Evolutionary conservation across 2,888 invertebrate genomes (phyloP).

Genomic region (Salpingus planirostris): DNA sequence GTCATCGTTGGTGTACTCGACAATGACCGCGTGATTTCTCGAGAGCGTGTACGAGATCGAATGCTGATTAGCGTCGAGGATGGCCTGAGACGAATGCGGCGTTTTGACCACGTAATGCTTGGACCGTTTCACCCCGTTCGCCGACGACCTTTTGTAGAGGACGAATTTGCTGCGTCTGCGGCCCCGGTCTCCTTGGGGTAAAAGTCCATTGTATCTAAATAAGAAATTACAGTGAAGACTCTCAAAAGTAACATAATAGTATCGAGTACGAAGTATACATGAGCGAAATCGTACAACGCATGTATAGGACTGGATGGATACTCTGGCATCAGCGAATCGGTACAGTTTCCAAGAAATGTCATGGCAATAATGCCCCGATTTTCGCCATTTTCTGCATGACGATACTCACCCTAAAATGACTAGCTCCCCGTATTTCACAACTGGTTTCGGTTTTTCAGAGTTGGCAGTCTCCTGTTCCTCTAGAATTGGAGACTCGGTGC

Average conservation of each 20-base stretch:
- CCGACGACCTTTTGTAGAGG: slow-evolving; percentile 69
- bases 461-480: slow-evolving; percentile 66
- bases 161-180: slow-evolving; percentile 91
- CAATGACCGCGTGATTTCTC: slow-evolving; percentile 94
- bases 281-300: no score
- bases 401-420: slow-evolving; percentile 81
- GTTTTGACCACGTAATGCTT: slow-evolving; percentile 95
- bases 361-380: no score
- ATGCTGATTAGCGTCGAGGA: slow-evolving; percentile 88
- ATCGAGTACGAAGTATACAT: no score
- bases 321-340: no score
- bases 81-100: slow-evolving; percentile 90
- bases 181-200: slow-evolving; percentile 86
- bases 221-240: no score
- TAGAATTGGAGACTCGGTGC: slow-evolving; percentile 65
- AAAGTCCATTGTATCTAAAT: slow-evolving; percentile 84
- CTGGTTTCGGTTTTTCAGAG: slow-evolving; percentile 69
- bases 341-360: neutral
- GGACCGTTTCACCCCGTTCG: slow-evolving; percentile 90
- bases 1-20: slow-evolving; percentile 92
- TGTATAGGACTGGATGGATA: no score
- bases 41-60: slow-evolving; percentile 96
- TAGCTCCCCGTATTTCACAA: slow-evolving; percentile 84
- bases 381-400: neutral
- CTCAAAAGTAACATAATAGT: no score